These are phyloP conservation scores for rat (Rattus norvegicus) DNA, from an alignment of 2,113 vertebrate species.

Conservation along the genomic window DNA sequence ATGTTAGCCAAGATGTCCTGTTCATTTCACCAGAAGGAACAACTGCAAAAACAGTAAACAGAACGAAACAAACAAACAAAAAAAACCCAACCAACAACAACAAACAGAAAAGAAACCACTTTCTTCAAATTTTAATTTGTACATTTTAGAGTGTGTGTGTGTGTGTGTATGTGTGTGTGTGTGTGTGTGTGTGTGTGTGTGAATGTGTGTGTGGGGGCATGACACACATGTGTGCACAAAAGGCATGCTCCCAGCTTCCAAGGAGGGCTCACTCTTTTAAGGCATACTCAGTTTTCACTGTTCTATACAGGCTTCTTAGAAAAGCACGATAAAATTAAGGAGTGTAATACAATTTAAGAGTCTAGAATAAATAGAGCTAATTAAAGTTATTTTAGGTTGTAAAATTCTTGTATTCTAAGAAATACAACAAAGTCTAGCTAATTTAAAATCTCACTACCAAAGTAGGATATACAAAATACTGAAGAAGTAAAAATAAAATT, in stretches of 20 bases:
- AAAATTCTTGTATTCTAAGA: background rate
- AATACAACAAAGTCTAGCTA: background rate
- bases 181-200: too few relatives aligned
- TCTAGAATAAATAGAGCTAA: constrained; percentile 30
- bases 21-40: constrained; percentile 5
- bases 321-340: constrained; percentile 42
- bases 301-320: constrained; percentile 1
- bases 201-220: too few relatives aligned
- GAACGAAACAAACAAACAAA: background rate
- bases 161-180: too few relatives aligned
- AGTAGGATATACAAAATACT: constrained; percentile 32
- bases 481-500: background rate
- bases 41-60: background rate
- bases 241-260: background rate
- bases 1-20: constrained; percentile 11
- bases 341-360: background rate
- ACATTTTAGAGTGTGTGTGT: background rate
- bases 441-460: constrained; percentile 46
- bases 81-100: background rate
- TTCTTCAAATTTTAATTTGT: constrained; percentile 2
- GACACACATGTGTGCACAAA: too few relatives aligned
- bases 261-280: background rate
- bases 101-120: background rate
- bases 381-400: constrained; percentile 29
- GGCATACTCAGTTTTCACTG: background rate